Percentiles rank a stretch among this genome's conserved stretches.
These are phyloP conservation scores for Sebastes aleutianus DNA, from an alignment of 2,797 vertebrate species.

Conservation along the genomic window DNA sequence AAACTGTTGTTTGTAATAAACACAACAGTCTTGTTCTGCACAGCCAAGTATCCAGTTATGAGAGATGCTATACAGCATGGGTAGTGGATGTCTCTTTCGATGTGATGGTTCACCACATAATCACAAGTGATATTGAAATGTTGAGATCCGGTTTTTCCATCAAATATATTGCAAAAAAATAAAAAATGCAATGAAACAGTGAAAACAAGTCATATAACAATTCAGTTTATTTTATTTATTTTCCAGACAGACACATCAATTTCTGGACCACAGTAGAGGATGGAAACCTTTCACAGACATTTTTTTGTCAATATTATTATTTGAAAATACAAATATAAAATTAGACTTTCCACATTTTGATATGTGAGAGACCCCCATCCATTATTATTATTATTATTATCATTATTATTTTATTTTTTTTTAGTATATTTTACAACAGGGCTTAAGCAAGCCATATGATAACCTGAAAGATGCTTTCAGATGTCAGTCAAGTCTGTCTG, in stretches of 20 bases:
- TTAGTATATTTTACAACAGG: constrained; percentile 95
- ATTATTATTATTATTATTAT: constrained; percentile 75
- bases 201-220: constrained; percentile 80
- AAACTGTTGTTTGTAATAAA: constrained; percentile 10
- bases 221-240: constrained; percentile 95
- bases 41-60: constrained; percentile 10
- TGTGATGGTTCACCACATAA: constrained; percentile 3
- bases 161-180: constrained; percentile 18
- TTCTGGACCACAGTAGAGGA: constrained; percentile 99
- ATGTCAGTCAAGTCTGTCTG: constrained; percentile 83
- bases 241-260: constrained; percentile 99
- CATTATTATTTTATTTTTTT: constrained; percentile 75
- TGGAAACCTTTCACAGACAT: constrained; percentile 99
- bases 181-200: constrained; percentile 60
- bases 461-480: constrained; percentile 98
- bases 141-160: not conserved
- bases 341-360: constrained; percentile 99
- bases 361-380: constrained; percentile 98
- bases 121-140: constrained; percentile 1
- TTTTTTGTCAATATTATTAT: constrained; percentile 88
- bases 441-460: constrained; percentile 97
- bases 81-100: not conserved
- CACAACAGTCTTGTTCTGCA: not conserved
- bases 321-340: constrained; percentile 99
- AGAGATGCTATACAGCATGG: constrained; percentile 12